phyloP scores from a whole-genome alignment of 2,797 vertebrate species.

The Diplodus puntazzo region DNA sequence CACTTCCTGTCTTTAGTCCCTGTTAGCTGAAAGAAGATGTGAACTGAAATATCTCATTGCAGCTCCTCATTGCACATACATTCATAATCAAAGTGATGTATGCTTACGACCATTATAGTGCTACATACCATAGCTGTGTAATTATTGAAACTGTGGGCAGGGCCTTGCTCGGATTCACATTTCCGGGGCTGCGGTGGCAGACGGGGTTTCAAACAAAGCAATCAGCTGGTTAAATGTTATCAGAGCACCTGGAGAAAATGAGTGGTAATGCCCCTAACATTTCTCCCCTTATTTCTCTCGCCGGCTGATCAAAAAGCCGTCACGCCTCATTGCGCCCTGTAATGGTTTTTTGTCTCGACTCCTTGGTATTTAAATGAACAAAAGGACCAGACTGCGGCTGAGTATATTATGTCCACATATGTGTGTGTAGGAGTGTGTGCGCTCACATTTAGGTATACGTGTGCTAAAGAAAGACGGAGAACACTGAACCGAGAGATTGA shows the following conservation, averaged over 20 bases:
- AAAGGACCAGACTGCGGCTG: slow-evolving; percentile 45
- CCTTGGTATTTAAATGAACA: slow-evolving; percentile 76
- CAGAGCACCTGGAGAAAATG: slow-evolving; percentile 63
- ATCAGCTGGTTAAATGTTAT: slow-evolving; percentile 65
- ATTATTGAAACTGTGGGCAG: slow-evolving; percentile 3
- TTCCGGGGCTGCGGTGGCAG: not conserved
- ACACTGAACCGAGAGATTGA: slow-evolving; percentile 18
- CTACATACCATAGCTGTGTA: not conserved
- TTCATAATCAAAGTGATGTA: not conserved
- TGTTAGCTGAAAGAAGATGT: not conserved
- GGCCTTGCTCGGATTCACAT: not conserved
- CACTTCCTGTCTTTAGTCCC: not conserved
- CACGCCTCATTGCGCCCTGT: slow-evolving; percentile 74
- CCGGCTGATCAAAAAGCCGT: slow-evolving; percentile 71
- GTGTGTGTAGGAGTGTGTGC: not conserved
- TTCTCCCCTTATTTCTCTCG: slow-evolving; percentile 60
- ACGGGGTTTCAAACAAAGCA: slow-evolving; percentile 60
- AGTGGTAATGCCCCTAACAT: slow-evolving; percentile 58
- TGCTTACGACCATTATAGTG: not conserved
- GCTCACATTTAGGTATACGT: slow-evolving; percentile 4
- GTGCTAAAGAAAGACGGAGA: not conserved
- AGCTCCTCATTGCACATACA: not conserved
- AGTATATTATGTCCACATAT: slow-evolving; percentile 16
- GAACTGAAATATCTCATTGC: not conserved
- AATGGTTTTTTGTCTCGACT: slow-evolving; percentile 69